Conservation (phyloP, 1,140 invertebrate genomes). For the Trachelipus rathkii region DNA sequence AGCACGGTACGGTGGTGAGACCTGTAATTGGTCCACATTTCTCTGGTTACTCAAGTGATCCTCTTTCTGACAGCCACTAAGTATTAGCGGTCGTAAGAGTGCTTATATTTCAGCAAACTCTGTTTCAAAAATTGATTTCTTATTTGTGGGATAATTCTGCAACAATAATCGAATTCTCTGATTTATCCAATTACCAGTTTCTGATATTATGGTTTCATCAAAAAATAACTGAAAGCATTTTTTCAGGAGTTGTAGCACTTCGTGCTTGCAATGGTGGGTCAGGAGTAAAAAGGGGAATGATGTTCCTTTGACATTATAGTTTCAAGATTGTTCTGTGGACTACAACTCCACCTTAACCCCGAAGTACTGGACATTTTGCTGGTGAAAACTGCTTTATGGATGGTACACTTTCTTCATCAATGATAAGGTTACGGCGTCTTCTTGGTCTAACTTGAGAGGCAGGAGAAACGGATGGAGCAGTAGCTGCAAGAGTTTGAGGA, state of each 20-base stretch:
- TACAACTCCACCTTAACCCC: no score
- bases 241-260: conserved; percentile 18
- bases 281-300: neutral
- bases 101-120: neutral
- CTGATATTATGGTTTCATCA: conserved; percentile 3
- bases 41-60: conserved; percentile 1
- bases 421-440: no score
- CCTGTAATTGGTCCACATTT: conserved; percentile 23
- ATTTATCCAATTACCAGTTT: conserved; percentile 17
- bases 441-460: no score
- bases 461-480: no score
- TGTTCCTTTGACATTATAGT: neutral
- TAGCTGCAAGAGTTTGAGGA: no score
- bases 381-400: no score
- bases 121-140: neutral
- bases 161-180: conserved; percentile 17
- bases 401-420: no score
- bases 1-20: neutral
- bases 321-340: no score
- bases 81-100: conserved; percentile 16
- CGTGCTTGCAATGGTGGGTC: neutral
- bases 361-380: no score
- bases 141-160: conserved; percentile 13
- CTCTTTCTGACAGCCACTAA: conserved; percentile 22
- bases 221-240: conserved; percentile 25